phyloP scores from a whole-genome alignment of 2,888 invertebrate species.

The Ectobius pallidus region DNA sequence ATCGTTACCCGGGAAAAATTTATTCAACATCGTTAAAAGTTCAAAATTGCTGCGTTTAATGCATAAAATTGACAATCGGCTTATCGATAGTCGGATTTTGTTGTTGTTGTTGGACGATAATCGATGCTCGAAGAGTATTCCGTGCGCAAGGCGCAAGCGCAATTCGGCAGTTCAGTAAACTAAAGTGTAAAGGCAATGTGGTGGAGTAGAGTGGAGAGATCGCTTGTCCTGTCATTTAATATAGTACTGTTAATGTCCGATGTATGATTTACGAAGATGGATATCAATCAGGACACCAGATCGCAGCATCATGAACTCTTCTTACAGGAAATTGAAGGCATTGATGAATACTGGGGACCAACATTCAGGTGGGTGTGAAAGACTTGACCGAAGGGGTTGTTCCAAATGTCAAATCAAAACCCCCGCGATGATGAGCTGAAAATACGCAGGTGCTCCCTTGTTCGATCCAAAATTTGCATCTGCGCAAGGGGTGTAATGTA shows the following conservation, averaged over 20 bases:
- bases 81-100: no score
- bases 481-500: conserved; percentile 29
- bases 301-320: conserved; percentile 63
- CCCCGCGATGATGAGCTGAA: conserved; percentile 31
- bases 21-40: no score
- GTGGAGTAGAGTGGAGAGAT: not conserved
- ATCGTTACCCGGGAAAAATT: no score
- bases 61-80: no score
- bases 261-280: no score
- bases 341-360: conserved; percentile 91
- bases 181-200: not conserved
- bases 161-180: no score
- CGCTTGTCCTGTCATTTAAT: no score
- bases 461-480: conserved; percentile 41
- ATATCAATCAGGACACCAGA: conserved; percentile 45
- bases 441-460: conserved; percentile 39
- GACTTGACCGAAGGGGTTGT: not conserved
- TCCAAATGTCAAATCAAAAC: conserved; percentile 23
- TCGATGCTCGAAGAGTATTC: no score
- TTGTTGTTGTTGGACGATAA: no score
- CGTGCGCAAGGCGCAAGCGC: no score
- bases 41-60: no score
- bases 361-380: conserved; percentile 72
- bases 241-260: no score
- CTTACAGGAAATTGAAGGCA: conserved; percentile 84